A percentile compares a stretch with the other conserved stretches of the same genome.
These are phyloP conservation scores for Chrosomus eos DNA, from an alignment of 2,797 vertebrate species.

Conservation along the genomic window DNA sequence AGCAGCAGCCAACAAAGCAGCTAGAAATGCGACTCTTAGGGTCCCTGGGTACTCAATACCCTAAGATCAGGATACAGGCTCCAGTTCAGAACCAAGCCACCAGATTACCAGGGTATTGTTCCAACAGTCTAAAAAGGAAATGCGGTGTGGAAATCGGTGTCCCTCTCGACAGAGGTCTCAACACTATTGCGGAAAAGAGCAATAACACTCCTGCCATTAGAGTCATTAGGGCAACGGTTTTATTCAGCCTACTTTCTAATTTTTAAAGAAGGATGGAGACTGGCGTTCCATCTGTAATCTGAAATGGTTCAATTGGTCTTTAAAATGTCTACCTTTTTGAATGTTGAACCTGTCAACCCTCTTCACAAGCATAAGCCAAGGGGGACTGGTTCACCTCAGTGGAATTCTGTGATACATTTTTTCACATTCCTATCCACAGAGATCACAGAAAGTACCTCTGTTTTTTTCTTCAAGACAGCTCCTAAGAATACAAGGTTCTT, in stretches of 20 bases:
- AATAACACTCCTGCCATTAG: background rate
- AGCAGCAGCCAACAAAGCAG: background rate
- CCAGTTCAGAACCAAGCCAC: no score
- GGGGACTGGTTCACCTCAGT: background rate
- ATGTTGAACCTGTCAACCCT: background rate
- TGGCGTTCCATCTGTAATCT: background rate
- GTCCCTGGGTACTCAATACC: background rate
- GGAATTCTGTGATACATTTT: background rate
- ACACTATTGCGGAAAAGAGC: background rate
- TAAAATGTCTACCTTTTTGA: background rate
- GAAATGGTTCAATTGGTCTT: background rate
- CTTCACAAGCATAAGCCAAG: background rate
- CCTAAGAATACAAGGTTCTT: background rate
- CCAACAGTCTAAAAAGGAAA: no score
- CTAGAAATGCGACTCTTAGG: background rate
- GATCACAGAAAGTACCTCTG: background rate
- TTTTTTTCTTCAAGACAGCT: background rate
- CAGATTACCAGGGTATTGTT: no score
- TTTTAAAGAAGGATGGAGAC: background rate
- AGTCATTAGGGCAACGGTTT: background rate
- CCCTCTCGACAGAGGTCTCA: background rate
- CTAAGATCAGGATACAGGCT: background rate
- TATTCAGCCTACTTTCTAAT: background rate
- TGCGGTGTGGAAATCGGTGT: background rate
- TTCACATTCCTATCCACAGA: background rate